Percentiles rank a stretch among this genome's conserved stretches.
These are phyloP conservation scores for Ageneiosus marmoratus DNA, from an alignment of 2,113 vertebrate genomes.

Conservation along the genomic window DNA sequence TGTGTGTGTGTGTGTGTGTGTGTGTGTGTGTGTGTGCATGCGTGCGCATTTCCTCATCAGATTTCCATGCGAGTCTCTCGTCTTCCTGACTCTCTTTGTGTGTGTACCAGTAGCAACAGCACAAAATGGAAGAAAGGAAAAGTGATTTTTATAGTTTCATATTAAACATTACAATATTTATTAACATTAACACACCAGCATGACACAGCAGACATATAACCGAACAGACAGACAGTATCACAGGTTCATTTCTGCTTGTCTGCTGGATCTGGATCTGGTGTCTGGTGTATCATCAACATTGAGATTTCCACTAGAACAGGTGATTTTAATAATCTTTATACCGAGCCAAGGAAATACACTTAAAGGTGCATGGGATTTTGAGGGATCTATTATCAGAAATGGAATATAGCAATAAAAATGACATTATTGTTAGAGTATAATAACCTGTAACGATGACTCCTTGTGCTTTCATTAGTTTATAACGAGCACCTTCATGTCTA, in stretches of 20 bases:
- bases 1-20: not conserved
- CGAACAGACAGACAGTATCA: not conserved
- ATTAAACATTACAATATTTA: not conserved
- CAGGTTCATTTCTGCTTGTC: not conserved
- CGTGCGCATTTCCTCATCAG: conserved; percentile 3
- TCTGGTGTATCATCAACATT: not conserved
- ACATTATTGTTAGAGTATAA: no score
- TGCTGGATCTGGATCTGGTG: not conserved
- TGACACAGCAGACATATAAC: not conserved
- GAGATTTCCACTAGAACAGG: not conserved
- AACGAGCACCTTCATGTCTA: no score
- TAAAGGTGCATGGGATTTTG: no score
- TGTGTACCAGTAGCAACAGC: not conserved
- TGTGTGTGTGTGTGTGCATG: not conserved
- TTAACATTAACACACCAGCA: not conserved
- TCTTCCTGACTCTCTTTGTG: not conserved
- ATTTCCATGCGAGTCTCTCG: conserved; percentile 8
- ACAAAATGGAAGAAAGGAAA: not conserved
- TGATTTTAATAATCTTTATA: not conserved
- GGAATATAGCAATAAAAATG: no score
- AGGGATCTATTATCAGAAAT: no score
- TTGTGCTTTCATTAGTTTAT: no score
- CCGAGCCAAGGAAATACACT: not conserved
- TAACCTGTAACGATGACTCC: no score
- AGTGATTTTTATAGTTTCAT: conserved; percentile 1